Evolutionary conservation across 2,888 invertebrate species (phyloP).

Genomic region (Willowsia nigromaculata): DNA sequence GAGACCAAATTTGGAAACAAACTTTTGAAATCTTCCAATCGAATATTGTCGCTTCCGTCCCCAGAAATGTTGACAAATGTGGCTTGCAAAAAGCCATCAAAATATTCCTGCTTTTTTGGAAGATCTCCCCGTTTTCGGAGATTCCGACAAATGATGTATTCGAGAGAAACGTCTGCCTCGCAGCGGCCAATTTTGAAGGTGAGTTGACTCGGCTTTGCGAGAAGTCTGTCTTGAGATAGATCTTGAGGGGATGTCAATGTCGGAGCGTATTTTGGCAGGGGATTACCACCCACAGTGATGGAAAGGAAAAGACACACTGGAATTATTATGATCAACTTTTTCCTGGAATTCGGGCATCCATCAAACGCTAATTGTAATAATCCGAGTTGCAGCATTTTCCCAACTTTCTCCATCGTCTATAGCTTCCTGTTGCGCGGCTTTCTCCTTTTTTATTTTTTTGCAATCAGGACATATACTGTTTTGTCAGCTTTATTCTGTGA

Average conservation of each 20-base stretch:
- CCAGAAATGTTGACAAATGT: conserved; percentile 61
- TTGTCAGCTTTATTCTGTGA: no score
- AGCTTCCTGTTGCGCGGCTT: no score
- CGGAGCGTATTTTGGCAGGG: background rate
- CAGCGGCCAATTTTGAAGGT: conserved; percentile 65
- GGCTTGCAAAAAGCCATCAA: conserved; percentile 60
- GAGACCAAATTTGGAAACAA: conserved; percentile 65
- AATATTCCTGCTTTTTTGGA: conserved; percentile 48
- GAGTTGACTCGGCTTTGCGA: conserved; percentile 53
- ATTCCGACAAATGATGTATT: conserved; percentile 56
- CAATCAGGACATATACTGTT: no score
- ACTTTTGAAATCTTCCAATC: conserved; percentile 47
- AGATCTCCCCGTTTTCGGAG: conserved; percentile 43
- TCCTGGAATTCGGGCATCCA: background rate
- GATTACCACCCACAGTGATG: background rate
- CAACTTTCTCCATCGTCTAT: no score
- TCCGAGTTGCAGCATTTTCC: background rate
- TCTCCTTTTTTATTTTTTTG: no score
- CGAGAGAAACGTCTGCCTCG: conserved; percentile 64
- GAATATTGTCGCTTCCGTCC: conserved; percentile 37
- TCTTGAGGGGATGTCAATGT: background rate
- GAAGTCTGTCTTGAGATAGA: background rate
- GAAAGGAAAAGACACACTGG: background rate
- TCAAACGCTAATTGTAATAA: background rate
- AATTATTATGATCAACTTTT: no score